Evolutionary conservation across 2,888 invertebrate species (phyloP).

Genomic region (Scaptomyza caliginosa): DNA sequence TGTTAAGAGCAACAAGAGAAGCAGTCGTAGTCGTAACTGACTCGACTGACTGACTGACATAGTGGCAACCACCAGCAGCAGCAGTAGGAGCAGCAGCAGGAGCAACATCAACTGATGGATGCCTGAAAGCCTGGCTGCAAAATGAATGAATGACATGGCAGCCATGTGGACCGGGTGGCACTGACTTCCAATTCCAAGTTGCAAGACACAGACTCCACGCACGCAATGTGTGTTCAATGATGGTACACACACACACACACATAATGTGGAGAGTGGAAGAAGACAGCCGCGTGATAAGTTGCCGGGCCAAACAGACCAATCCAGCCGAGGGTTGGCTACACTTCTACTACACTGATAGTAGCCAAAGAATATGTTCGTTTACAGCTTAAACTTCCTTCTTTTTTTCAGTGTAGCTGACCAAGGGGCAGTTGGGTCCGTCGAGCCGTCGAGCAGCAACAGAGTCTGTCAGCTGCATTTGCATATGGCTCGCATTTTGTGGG

Average conservation of each 20-base stretch:
- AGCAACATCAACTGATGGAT: conserved; percentile 68
- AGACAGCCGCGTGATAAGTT: conserved; percentile 58
- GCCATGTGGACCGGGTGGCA: conserved; percentile 62
- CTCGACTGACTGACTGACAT: conserved; percentile 62
- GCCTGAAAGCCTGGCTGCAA: conserved; percentile 73
- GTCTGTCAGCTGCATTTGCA: conserved; percentile 67
- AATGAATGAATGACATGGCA: conserved; percentile 79
- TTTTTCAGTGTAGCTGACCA: neutral
- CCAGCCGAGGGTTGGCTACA: conserved; percentile 7
- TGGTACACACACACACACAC: conserved; percentile 46
- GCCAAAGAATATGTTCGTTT: too few species aligned
- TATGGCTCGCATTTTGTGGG: conserved; percentile 56
- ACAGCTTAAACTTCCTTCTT: too few species aligned
- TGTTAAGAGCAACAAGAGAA: conserved; percentile 32
- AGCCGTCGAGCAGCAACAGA: neutral
- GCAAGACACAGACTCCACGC: conserved; percentile 32
- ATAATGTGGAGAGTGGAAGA: conserved; percentile 32
- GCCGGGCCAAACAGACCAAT: conserved; percentile 43
- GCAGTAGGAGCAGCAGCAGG: conserved; percentile 33
- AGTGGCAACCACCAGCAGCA: conserved; percentile 61
- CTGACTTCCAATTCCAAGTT: conserved; percentile 6
- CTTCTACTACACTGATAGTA: too few species aligned
- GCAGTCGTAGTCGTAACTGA: conserved; percentile 27
- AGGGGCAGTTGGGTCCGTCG: neutral
- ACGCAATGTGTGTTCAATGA: conserved; percentile 55